These are phyloP conservation scores for Lingula anatina DNA, from an alignment of 2,888 invertebrate genomes.

Conservation along the genomic window DNA sequence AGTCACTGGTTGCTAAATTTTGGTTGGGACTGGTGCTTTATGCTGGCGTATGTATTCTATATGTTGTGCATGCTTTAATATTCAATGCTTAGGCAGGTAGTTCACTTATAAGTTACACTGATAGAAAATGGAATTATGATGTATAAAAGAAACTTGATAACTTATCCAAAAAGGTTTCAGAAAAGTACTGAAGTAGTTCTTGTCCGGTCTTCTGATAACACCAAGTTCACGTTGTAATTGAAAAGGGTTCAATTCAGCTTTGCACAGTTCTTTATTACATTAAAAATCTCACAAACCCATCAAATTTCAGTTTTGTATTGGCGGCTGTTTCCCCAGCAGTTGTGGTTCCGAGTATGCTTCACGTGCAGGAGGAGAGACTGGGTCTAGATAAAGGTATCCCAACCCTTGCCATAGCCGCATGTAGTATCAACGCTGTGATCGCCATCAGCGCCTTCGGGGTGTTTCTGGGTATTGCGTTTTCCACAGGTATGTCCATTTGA, in stretches of 20 bases:
- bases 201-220: too few relatives aligned
- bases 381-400: conserved; percentile 91
- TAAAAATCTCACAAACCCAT: not conserved
- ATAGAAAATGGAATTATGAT: too few relatives aligned
- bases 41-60: conserved; percentile 60
- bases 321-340: conserved; percentile 94
- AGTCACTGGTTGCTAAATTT: conserved; percentile 68
- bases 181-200: too few relatives aligned
- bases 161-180: too few relatives aligned
- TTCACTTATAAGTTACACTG: too few relatives aligned
- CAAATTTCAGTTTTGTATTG: conserved; percentile 27
- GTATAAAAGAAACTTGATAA: too few relatives aligned
- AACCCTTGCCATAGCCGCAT: conserved; percentile 85
- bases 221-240: too few relatives aligned
- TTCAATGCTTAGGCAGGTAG: too few relatives aligned
- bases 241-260: too few relatives aligned
- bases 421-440: conserved; percentile 87
- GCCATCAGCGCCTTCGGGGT: conserved; percentile 92
- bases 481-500: conserved; percentile 18
- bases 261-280: too few relatives aligned
- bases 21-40: conserved; percentile 76
- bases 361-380: conserved; percentile 75
- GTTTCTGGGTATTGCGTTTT: conserved; percentile 68
- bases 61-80: not conserved
- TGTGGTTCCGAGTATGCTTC: conserved; percentile 86